Evolutionary conservation across 2,888 invertebrate genomes (phyloP).

Genomic region (Thymelicus sylvestris): DNA sequence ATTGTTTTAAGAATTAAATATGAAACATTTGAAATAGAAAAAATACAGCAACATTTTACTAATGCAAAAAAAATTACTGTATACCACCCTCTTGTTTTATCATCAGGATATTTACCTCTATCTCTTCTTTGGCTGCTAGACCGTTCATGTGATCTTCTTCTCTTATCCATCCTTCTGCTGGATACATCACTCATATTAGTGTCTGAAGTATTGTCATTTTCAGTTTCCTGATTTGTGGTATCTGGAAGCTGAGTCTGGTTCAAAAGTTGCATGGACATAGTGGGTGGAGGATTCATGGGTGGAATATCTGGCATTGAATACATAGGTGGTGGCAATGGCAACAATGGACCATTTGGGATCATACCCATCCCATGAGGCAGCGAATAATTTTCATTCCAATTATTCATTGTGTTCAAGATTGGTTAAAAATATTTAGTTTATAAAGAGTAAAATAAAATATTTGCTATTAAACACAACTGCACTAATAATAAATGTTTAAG

Average conservation of each 20-base stretch:
- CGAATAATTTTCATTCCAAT: constrained; percentile 42
- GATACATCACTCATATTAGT: constrained; percentile 35
- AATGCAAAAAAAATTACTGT: constrained; percentile 26
- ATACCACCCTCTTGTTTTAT: neutral
- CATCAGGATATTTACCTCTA: constrained; percentile 1
- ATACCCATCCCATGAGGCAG: constrained; percentile 39
- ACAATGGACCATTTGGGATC: constrained; percentile 27
- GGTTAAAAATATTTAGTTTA: no score
- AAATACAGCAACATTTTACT: no score
- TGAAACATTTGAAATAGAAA: no score
- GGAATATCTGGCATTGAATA: constrained; percentile 43
- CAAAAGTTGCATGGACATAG: constrained; percentile 41
- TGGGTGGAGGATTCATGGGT: constrained; percentile 38
- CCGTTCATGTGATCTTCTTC: constrained; percentile 21
- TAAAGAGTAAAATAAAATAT: no score
- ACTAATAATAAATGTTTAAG: no score
- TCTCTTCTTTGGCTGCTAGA: constrained; percentile 21
- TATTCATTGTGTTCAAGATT: constrained; percentile 37
- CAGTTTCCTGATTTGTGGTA: constrained; percentile 36
- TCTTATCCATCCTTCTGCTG: constrained; percentile 23
- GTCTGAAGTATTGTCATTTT: neutral
- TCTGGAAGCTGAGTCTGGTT: constrained; percentile 48
- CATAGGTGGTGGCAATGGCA: constrained; percentile 42
- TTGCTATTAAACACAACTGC: no score
- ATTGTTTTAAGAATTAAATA: no score